Base-by-base conservation (phyloP, 2,113 vertebrate genomes). In the Opisthocomus hoazin region DNA sequence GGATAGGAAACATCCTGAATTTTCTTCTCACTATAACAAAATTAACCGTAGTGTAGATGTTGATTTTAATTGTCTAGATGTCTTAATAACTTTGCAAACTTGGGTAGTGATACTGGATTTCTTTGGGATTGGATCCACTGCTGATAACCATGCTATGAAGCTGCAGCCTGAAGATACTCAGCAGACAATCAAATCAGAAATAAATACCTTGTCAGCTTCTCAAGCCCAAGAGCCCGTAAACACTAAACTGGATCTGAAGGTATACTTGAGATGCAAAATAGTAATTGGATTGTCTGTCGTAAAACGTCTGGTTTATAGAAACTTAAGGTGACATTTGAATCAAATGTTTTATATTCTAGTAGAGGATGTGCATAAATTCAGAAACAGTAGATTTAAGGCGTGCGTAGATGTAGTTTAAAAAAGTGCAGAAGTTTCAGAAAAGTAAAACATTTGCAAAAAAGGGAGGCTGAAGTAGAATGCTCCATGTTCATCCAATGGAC, bases 91-190 rank as follows among this genome's bases (percentile, higher is more conserved):
- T 5, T 97, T 99, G 75, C 99, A 99, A 91, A 99, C 99, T 48
- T 99, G 99, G 99, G 99, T 99, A 6, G 99, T 99, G 75, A 99
- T 99, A 78, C 96, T 99, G 74, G 99, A 99, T 97, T 99, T 99
- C 95, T 99, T 99, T 97, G 98, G 99, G 20, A 99, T 99, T 70
- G 99, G 99, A 68, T 99, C 99, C 80, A 99, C 99, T 23, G 99
- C 99, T 83, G 99, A 98, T 94, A 99, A 99, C 96, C 99, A 99
- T 50, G 99, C 98, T 4, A 93, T 99, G 96, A 99, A 98, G 96
- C 89, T 96, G 3, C 97, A 97, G 1, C 81, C 98, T 3, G 91
- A 96, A 82, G 98, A 98, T 15, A n/a, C 96, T 24, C 98, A 98
- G 14, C 98, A 98, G 22, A 93, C 93, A 4, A 13, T 97, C 61